Percentiles rank a stretch among this genome's conserved stretches.
Evolutionary conservation across 2,888 invertebrate genomes (phyloP).

Genomic region (Plebejus melissa): DNA sequence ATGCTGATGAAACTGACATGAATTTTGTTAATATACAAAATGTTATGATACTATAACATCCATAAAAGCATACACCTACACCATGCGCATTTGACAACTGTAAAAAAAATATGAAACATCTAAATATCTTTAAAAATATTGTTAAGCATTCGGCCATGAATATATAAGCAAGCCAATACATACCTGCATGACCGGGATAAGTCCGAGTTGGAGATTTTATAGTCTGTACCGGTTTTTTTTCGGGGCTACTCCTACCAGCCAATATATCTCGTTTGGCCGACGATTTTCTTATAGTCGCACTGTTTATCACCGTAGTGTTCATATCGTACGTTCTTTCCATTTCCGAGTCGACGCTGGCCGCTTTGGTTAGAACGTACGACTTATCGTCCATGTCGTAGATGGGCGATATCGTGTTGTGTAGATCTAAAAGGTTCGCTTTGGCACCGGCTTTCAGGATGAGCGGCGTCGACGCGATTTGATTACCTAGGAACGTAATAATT

Average conservation of each 20-base stretch:
- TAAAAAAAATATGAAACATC: not conserved
- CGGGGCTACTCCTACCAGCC: slow-evolving; percentile 48
- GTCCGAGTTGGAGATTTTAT: slow-evolving; percentile 44
- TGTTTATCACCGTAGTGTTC: slow-evolving; percentile 59
- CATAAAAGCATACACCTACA: not conserved
- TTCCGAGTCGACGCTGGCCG: slow-evolving; percentile 38
- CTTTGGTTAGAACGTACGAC: slow-evolving; percentile 54
- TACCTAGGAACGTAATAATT: slow-evolving; percentile 43
- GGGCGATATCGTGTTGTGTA: slow-evolving; percentile 68
- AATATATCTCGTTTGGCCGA: slow-evolving; percentile 60
- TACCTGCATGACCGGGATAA: slow-evolving; percentile 49
- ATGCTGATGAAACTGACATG: not conserved
- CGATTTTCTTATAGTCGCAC: slow-evolving; percentile 55
- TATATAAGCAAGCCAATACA: slow-evolving; percentile 18
- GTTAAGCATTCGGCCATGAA: not conserved
- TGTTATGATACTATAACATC: not conserved
- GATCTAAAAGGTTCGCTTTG: slow-evolving; percentile 53
- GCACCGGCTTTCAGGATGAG: slow-evolving; percentile 49
- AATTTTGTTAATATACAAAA: not conserved
- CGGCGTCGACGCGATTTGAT: slow-evolving; percentile 66
- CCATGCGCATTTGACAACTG: not conserved
- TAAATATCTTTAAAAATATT: too few species aligned
- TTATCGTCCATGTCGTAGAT: slow-evolving; percentile 66
- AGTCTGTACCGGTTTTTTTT: slow-evolving; percentile 49
- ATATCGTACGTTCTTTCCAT: slow-evolving; percentile 53